phyloP scores from a whole-genome alignment of 2,888 invertebrate species.

The Nomada goodeniana region DNA sequence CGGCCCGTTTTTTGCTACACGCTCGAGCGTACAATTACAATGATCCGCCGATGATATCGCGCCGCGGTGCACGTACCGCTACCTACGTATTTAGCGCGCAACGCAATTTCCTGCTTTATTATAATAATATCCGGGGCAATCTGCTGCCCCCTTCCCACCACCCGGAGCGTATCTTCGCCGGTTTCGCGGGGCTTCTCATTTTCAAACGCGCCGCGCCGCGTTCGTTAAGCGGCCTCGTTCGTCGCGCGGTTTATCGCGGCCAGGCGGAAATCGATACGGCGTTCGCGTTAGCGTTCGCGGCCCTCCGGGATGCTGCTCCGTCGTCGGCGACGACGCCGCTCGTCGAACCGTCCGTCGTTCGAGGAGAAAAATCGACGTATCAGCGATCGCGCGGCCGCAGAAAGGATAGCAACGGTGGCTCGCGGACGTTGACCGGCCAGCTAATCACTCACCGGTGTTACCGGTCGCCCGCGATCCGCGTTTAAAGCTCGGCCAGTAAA shows the following conservation, averaged over 20 bases:
- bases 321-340: too few species aligned
- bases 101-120: conserved; percentile 74
- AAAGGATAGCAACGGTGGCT: conserved; percentile 16
- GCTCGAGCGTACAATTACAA: conserved; percentile 66
- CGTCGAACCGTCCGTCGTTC: conserved; percentile 1
- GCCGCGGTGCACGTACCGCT: conserved; percentile 63
- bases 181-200: conserved; percentile 54
- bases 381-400: neutral
- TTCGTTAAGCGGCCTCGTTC: conserved; percentile 48
- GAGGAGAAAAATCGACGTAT: conserved; percentile 11
- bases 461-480: conserved; percentile 67
- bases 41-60: conserved; percentile 73
- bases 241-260: conserved; percentile 6
- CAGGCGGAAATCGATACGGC: neutral
- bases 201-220: conserved; percentile 53
- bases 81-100: conserved; percentile 71
- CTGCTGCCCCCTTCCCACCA: conserved; percentile 84
- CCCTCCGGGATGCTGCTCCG: neutral
- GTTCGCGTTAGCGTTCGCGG: neutral
- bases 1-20: conserved; percentile 57
- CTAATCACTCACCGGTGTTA: conserved; percentile 67
- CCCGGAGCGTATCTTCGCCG: conserved; percentile 81
- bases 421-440: conserved; percentile 23
- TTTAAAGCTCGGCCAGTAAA: conserved; percentile 78
- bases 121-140: conserved; percentile 74